Evolutionary conservation across 2,888 invertebrate species (phyloP).

Genomic region (Cepaea hortensis): DNA sequence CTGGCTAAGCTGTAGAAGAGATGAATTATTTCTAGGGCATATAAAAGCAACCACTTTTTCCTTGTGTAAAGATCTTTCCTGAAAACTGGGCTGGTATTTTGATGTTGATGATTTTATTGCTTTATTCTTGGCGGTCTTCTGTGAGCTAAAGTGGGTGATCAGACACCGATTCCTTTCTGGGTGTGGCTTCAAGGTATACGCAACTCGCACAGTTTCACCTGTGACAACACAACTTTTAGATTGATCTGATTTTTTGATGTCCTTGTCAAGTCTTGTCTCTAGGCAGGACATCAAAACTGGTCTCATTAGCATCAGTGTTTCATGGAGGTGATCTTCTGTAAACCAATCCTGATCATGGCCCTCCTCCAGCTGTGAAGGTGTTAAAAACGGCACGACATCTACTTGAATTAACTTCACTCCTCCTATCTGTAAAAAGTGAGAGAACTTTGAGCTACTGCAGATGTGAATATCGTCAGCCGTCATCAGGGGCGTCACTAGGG

Average conservation of each 20-base stretch:
- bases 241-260: not conserved
- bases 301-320: conserved; percentile 14
- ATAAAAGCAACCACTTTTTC: conserved; percentile 34
- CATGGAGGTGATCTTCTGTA: conserved; percentile 17
- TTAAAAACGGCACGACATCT: conserved; percentile 42
- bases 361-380: conserved; percentile 31
- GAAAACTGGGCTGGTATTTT: conserved; percentile 18
- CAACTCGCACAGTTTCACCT: conserved; percentile 31
- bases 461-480: too few relatives aligned
- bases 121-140: not conserved
- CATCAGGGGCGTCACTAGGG: too few relatives aligned
- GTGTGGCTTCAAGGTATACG: conserved; percentile 19
- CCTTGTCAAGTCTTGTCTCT: not conserved
- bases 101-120: not conserved
- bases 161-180: not conserved
- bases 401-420: conserved; percentile 26
- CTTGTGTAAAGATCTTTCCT: conserved; percentile 25
- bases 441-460: too few relatives aligned
- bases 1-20: conserved; percentile 40
- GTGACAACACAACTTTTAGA: conserved; percentile 37
- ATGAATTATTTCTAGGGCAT: conserved; percentile 34
- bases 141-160: conserved; percentile 20
- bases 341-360: conserved; percentile 35
- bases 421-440: too few relatives aligned
- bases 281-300: conserved; percentile 16